Conservation (phyloP, 2,113 vertebrate genomes). For the Hyla sarda region DNA sequence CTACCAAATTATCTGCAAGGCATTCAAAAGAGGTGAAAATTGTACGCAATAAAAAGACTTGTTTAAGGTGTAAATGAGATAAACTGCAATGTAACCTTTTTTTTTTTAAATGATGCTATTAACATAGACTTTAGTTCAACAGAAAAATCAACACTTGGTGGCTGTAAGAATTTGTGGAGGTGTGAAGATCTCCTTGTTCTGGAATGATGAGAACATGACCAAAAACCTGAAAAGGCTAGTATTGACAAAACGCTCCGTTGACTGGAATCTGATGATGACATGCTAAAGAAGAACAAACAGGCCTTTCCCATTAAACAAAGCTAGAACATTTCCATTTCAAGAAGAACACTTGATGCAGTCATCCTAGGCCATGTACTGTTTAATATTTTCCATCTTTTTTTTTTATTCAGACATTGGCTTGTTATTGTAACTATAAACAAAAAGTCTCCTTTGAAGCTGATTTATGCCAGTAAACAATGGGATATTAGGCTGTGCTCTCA, state of each 20-base stretch:
- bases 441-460: slow-evolving; percentile 37
- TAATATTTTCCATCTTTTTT: slow-evolving; percentile 37
- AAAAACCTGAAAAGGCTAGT: not conserved
- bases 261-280: not conserved
- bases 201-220: not conserved
- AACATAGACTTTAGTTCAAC: not conserved
- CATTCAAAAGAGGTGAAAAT: slow-evolving; percentile 22
- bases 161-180: not conserved
- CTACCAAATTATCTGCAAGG: slow-evolving; percentile 9
- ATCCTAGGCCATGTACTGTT: slow-evolving; percentile 32
- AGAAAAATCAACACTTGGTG: not conserved
- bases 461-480: slow-evolving; percentile 17
- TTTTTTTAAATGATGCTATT: not conserved
- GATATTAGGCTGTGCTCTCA: not conserved
- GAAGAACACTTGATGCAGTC: slow-evolving; percentile 20
- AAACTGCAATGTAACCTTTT: slow-evolving; percentile 34
- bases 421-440: slow-evolving; percentile 49
- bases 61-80: slow-evolving; percentile 30
- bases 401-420: slow-evolving; percentile 24
- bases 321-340: slow-evolving; percentile 51
- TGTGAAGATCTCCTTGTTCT: not conserved
- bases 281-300: slow-evolving; percentile 5
- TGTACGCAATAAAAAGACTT: slow-evolving; percentile 25
- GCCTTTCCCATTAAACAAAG: slow-evolving; percentile 6
- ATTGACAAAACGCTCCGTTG: not conserved